A percentile compares a stretch with the other conserved stretches of the same genome.
phyloP scores from a whole-genome alignment of 2,797 vertebrate genomes.

The Allobates femoralis region DNA sequence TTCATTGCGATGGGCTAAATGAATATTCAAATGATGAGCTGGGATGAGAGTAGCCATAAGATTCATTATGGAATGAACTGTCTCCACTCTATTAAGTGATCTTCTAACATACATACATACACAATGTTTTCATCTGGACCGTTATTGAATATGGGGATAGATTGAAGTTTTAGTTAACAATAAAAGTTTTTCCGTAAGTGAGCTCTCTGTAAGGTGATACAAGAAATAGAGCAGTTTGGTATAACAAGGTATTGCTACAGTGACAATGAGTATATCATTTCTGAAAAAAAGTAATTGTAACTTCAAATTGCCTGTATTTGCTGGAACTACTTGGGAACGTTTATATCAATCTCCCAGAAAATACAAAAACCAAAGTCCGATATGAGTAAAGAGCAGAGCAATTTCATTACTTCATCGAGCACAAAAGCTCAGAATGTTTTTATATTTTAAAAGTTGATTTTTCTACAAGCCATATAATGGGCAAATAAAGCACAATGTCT shows the following conservation, averaged over 20 bases:
- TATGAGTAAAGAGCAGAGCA: constrained; percentile 32
- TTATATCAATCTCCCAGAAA: constrained; percentile 45
- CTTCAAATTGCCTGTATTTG: constrained; percentile 45
- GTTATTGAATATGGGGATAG: not conserved
- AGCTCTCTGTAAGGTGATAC: not conserved
- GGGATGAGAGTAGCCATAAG: too few species aligned
- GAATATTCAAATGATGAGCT: too few species aligned
- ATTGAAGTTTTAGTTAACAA: constrained; percentile 7
- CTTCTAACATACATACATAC: too few species aligned
- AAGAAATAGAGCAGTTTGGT: constrained; percentile 30
- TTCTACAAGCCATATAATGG: not conserved
- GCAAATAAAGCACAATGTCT: not conserved
- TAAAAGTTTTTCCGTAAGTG: constrained; percentile 29
- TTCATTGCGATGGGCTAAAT: too few species aligned
- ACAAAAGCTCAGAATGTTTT: constrained; percentile 28
- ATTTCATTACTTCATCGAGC: constrained; percentile 29
- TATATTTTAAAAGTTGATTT: not conserved
- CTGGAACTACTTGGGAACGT: constrained; percentile 30
- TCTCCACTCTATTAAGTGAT: too few species aligned
- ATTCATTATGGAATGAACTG: too few species aligned
- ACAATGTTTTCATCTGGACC: too few species aligned
- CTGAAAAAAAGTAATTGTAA: constrained; percentile 45
- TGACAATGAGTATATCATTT: constrained; percentile 48
- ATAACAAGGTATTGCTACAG: constrained; percentile 44
- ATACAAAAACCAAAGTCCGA: constrained; percentile 15